Evolutionary conservation across 1,140 invertebrate species (phyloP).

Genomic region (Lamellibrachia luymesi): DNA sequence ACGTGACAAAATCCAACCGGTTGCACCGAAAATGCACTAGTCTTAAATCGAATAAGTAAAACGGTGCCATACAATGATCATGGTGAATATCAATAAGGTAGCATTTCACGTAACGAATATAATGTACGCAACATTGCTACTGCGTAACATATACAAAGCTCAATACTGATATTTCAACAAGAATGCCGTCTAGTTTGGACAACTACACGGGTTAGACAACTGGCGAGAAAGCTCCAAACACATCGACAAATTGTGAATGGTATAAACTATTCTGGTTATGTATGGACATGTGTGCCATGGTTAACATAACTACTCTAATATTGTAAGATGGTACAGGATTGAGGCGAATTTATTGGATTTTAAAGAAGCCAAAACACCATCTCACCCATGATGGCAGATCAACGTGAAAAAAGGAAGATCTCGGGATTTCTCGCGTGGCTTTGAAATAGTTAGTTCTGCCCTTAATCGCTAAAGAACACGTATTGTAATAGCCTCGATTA

Average conservation of each 20-base stretch:
- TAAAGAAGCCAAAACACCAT: not conserved
- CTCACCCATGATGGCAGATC: not conserved
- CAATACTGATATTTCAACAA: not conserved
- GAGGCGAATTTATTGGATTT: not conserved
- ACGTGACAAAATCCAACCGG: not conserved
- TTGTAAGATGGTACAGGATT: not conserved
- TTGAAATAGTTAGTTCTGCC: not conserved
- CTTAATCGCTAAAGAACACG: not conserved
- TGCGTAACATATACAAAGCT: not conserved
- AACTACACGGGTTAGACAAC: not conserved
- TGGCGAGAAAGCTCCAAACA: not conserved
- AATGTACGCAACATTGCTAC: not conserved
- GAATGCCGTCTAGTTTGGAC: not conserved
- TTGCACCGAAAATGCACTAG: not conserved
- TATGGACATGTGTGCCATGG: not conserved
- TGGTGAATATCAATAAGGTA: not conserved
- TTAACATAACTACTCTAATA: not conserved
- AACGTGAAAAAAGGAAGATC: not conserved
- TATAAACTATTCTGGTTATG: not conserved
- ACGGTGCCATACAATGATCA: not conserved
- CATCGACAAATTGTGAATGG: not conserved
- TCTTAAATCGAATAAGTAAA: not conserved
- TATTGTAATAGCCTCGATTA: not conserved
- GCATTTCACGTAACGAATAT: not conserved
- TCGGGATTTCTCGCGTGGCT: not conserved